phyloP scores from a whole-genome alignment of 2,888 invertebrate species.

The Epistrophella euchroma region DNA sequence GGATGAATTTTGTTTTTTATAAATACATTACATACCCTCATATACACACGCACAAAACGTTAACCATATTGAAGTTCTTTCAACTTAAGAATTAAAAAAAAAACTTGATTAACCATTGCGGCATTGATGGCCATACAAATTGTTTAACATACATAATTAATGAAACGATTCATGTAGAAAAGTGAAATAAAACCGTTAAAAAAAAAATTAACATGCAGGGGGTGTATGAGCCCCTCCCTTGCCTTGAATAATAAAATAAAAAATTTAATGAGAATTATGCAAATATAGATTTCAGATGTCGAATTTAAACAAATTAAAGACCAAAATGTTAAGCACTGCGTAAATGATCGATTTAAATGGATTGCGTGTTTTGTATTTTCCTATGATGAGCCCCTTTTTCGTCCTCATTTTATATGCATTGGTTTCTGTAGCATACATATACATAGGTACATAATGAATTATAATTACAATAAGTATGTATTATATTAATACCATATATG shows the following conservation, averaged over 20 bases:
- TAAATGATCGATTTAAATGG: slow-evolving; percentile 5
- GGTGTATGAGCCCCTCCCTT: neutral
- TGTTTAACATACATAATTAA: neutral
- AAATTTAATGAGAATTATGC: slow-evolving; percentile 9
- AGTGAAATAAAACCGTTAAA: neutral
- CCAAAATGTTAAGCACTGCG: neutral
- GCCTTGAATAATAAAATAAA: neutral
- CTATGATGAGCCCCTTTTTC: neutral
- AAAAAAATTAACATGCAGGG: neutral
- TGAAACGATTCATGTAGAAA: neutral
- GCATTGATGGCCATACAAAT: neutral
- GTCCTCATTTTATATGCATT: slow-evolving; percentile 1
- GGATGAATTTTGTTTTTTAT: neutral
- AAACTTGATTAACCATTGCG: neutral
- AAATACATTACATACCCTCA: too few species aligned
- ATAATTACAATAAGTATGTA: too few species aligned
- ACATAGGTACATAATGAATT: too few species aligned
- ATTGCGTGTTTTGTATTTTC: neutral
- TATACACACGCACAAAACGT: too few species aligned
- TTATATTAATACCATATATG: too few species aligned
- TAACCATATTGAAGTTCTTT: neutral
- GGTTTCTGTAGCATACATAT: too few species aligned
- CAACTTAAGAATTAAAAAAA: slow-evolving; percentile 21
- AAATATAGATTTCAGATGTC: neutral
- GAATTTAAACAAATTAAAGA: slow-evolving; percentile 5